Base-by-base conservation (phyloP, 2,888 invertebrate genomes). In the Eupithecia tripunctaria region DNA sequence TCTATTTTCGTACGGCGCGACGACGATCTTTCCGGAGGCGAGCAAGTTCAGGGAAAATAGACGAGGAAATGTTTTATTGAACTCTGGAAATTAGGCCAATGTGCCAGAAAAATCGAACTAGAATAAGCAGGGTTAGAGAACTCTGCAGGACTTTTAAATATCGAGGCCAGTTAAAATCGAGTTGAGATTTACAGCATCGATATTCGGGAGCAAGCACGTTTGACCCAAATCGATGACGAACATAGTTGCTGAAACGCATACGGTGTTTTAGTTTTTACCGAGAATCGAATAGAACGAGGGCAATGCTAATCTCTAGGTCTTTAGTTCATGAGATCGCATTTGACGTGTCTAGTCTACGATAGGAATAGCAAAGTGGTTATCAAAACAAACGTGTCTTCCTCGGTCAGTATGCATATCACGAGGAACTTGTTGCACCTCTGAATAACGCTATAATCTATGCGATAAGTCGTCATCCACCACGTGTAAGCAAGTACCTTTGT, bases 11-110 rank as follows among this genome's bases (percentile, higher is more conserved):
- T 79, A 36, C 79, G 77, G 74, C 79, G 81, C 80, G 56, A 67
- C 70, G 73, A 78, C 79, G 82, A 81, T 83, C 83, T 79, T 81
- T 79, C 83, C 84, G 84, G 80, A 82, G 82, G 84, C 86, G 89
- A 81, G 87, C 92, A 93, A 92, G 92, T 93, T 93, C 93, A 92
- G 87, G 92, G 91, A 92, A 92, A 90, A 84, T 84, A 86, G 88
- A 86, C 85, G 84, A 82, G 88, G 86, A 87, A 88, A 89, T 88
- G 87, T 88, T 89, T 88, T 90, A 89, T 89, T 86, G 86, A 88
- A 88, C 89, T 85, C 82, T 73, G 80, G 80, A 85, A 89, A 88
- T 85, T 89, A 83, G 88, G 90, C 84, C 89, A 90, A 84, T 86
- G 84, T 88, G 90, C 83, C 88, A 85, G 80, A 72, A 74, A 81